Conservation (phyloP, 2,113 vertebrate species). For the Engraulis encrasicolus region DNA sequence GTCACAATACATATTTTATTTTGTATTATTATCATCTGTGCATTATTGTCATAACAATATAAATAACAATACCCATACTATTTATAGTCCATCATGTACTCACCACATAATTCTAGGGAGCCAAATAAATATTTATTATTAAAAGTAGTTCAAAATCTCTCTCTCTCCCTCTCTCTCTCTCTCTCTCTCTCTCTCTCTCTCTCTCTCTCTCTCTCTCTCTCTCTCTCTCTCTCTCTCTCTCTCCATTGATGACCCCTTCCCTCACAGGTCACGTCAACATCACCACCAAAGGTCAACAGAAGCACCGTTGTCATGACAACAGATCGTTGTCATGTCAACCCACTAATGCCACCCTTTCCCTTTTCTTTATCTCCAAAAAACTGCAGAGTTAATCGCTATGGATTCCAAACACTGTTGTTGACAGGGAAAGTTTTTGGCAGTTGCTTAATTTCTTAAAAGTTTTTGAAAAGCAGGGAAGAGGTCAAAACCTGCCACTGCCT, state of each 20-base stretch:
- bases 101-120: no score
- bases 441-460: not conserved
- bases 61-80: no score
- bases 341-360: not conserved
- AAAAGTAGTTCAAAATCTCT: no score
- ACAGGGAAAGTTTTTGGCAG: not conserved
- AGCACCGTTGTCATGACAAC: not conserved
- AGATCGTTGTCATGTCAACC: not conserved
- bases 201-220: slow-evolving; percentile 49
- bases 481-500: not conserved
- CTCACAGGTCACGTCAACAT: not conserved
- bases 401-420: not conserved
- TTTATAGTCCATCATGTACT: no score
- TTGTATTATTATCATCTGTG: no score
- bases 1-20: not conserved
- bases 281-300: not conserved
- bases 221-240: slow-evolving; percentile 47
- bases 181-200: slow-evolving; percentile 63
- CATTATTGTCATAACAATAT: no score
- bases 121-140: no score
- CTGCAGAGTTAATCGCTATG: not conserved
- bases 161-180: not conserved
- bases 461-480: not conserved
- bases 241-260: no score
- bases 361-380: no score